Conservation (phyloP, 2,113 vertebrate species). For the Cyrtonyx montezumae region DNA sequence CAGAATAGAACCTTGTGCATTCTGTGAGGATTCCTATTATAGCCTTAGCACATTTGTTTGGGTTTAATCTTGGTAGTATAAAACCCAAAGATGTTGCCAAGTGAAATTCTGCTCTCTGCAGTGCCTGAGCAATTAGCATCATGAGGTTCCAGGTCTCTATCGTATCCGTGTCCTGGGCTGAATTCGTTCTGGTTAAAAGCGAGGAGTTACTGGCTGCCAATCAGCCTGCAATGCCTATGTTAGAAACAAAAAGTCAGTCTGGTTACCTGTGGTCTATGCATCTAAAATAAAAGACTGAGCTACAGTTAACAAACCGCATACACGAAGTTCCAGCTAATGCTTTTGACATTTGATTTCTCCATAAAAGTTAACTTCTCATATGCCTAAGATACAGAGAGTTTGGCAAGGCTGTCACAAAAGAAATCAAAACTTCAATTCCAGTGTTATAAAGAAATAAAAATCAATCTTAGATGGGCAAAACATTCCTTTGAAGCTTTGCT, state of each 20-base stretch:
- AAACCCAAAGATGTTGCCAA: constrained; percentile 3
- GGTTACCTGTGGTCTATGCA: background rate
- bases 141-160: background rate
- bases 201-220: background rate
- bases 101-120: background rate
- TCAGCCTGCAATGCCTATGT: background rate
- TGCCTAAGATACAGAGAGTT: background rate
- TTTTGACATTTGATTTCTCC: background rate
- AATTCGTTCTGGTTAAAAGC: too few relatives aligned
- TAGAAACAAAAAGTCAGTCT: background rate
- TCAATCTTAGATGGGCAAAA: background rate
- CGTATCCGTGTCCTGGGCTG: background rate
- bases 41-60: background rate
- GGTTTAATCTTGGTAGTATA: background rate
- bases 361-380: background rate
- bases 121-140: background rate
- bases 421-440: background rate
- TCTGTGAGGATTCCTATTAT: background rate
- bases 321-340: background rate
- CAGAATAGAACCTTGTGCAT: background rate
- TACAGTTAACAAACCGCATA: background rate
- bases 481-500: constrained; percentile 17
- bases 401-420: background rate
- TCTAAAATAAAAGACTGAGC: background rate
- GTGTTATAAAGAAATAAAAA: constrained; percentile 2